Base-by-base conservation (phyloP, 2,113 vertebrate species). In the Oncorhynchus nerka region DNA sequence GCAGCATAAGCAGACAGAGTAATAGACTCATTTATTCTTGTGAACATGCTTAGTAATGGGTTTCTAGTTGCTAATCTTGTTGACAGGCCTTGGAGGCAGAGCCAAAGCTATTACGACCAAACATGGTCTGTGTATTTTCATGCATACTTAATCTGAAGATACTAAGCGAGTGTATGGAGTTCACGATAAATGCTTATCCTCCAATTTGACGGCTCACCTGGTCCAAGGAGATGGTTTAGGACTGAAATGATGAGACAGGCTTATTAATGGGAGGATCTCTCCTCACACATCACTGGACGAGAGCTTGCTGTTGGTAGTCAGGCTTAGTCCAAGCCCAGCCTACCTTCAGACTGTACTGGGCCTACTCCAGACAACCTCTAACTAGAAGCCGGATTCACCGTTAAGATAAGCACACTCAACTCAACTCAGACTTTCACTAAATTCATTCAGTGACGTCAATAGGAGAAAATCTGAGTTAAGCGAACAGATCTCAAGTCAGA, bases 171-270 rank as follows among this genome's bases (percentile, higher is more conserved):
- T 11, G 49, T 75, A 81, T 45, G 39, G 39, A 11, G 39, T 45
- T 45, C 39, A 45, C 9, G 39, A 45, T 45, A 45, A 45, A 45
- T 68, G 77, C 72, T 82, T 77, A 81, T 82, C 81, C 75, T 81
- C 81, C 84, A 78, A 87, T 88, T 83, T 86, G 78, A 84, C 32
- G 77, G 78, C 72, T 83, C 81, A 79, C 24, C 24, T 55, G 70
- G 68, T 78, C 77, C 62, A 80, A 75, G 32, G 28, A 80, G 30
- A 62, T 64, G 28, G n/a, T 51, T 48, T 68, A 34, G 7, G 48
- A 20, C 6, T 4, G 34, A 34, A n/a, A 51, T 73, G 8, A 57
- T 75, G 74, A 57, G 55, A 51, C 4, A n/a, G 45, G 15, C 4
- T 28, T 8, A 57, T 62, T 59, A 49, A 22, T 24, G 48, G 19